Base-by-base conservation (phyloP, 2,797 vertebrate genomes). In the Alauda arvensis region DNA sequence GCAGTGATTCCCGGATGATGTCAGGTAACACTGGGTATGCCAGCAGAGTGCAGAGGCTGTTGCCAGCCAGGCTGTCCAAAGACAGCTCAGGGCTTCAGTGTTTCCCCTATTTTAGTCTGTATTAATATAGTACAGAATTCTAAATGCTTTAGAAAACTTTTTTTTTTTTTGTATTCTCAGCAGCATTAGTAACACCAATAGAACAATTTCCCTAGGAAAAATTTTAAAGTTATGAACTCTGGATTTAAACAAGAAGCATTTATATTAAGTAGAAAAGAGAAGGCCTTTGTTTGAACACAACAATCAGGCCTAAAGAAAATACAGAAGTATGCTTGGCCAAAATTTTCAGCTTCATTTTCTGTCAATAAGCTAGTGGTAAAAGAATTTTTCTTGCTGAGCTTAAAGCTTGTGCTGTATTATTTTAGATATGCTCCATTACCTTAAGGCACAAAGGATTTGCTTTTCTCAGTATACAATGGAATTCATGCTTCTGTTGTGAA, bases 391-490 rank as follows among this genome's bases (percentile, higher is more conserved):
- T 92, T 88, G 56, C 82, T 85, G 72, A 88, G 39, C 18, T 93
- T 91, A 91, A 90, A 91, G 69, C 49, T 83, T 83, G 18, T 62
- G 12, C 53, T 83, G 18, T 53, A 87, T 92, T 89, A 77, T 85
- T 92, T 94, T 90, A 92, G 86, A 82, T 88, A 88, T 49, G 66
- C 75, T 89, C 51, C 77, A 70, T 93, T 95, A 93, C 80, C 77
- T 93, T 89, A 85, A 37, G 49, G 59, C 76, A 87, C 66, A 91
- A 88, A 87, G 60, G 42, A 78, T 85, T 67, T 90, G 34, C 51
- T 88, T 86, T 75, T 69, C 53, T 88, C 69, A 67, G 42, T 40
- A 53, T 43, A 62, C 23, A 88, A 60, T 37, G 76, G 72, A 90
- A 53, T 66, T 90, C 21, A 53, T 0, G 4, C 52, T 86, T 93